Percentiles rank a stretch among this genome's conserved stretches.
Evolutionary conservation across 1,140 invertebrate genomes (phyloP).

Genomic region (Riptortus pedestris): DNA sequence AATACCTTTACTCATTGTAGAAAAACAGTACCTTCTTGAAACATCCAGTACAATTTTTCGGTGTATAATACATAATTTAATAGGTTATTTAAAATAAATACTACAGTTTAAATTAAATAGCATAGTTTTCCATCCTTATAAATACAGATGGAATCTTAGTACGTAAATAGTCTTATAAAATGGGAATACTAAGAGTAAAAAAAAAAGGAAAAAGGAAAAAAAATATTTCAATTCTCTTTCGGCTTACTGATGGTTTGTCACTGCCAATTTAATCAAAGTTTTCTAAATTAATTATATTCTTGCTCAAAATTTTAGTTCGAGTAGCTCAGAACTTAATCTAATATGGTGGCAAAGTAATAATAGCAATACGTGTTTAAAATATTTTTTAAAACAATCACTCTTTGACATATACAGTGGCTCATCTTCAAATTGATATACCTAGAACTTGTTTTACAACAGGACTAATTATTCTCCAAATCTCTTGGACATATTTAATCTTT

Average conservation of each 20-base stretch:
- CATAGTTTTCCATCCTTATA: slow-evolving; percentile 8
- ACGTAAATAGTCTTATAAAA: slow-evolving; percentile 6
- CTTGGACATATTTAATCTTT: too few relatives aligned
- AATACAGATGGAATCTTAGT: background rate
- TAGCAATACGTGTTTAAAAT: background rate
- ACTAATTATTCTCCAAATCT: too few relatives aligned
- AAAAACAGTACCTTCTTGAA: slow-evolving; percentile 19
- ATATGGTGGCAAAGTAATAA: background rate
- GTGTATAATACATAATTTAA: slow-evolving; percentile 20
- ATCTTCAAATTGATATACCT: background rate
- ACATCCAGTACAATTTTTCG: slow-evolving; percentile 23
- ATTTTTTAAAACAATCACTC: background rate
- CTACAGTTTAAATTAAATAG: slow-evolving; percentile 12
- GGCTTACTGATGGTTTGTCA: slow-evolving; percentile 9
- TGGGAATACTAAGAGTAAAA: slow-evolving; percentile 2
- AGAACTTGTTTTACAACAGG: background rate
- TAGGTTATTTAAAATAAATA: background rate
- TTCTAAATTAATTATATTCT: background rate
- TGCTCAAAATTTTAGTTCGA: slow-evolving; percentile 13
- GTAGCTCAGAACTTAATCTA: background rate
- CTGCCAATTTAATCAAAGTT: slow-evolving; percentile 5
- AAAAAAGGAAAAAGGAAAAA: too few relatives aligned
- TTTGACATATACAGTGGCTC: too few relatives aligned
- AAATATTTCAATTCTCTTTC: background rate
- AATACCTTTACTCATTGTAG: slow-evolving; percentile 10